Conservation (phyloP, 1,140 invertebrate genomes). For the Trichogramma pretiosum region DNA sequence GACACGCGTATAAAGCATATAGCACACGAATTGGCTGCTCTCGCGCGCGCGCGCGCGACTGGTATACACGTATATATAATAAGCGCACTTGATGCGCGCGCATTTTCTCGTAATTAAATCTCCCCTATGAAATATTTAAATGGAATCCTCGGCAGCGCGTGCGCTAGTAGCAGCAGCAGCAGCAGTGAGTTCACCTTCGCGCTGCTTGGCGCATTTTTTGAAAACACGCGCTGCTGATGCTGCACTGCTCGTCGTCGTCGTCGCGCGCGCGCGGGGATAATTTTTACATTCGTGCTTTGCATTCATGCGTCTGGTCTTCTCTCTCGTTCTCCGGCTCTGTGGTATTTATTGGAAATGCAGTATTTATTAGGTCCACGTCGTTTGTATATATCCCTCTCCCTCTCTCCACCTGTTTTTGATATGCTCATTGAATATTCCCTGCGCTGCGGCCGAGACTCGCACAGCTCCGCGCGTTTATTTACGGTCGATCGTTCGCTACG, state of each 20-base stretch:
- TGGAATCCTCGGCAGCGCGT: neutral
- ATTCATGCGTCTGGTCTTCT: conserved; percentile 44
- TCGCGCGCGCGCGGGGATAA: conserved; percentile 20
- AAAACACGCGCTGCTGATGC: too few species aligned
- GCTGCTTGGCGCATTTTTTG: too few species aligned
- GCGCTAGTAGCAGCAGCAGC: neutral
- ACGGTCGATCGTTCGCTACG: conserved; percentile 30
- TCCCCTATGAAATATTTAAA: too few species aligned
- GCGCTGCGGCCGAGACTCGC: too few species aligned
- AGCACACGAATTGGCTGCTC: too few species aligned
- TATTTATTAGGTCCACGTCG: conserved; percentile 19
- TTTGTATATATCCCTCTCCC: conserved; percentile 23
- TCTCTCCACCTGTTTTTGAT: conserved; percentile 16
- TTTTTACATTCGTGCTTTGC: conserved; percentile 18
- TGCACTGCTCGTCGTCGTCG: too few species aligned
- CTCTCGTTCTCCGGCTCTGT: too few species aligned
- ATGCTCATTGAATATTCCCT: conserved; percentile 39
- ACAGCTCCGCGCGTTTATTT: too few species aligned
- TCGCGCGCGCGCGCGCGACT: too few species aligned
- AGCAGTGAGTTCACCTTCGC: too few species aligned
- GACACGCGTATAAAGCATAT: too few species aligned
- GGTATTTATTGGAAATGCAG: conserved; percentile 40
- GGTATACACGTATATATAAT: conserved; percentile 13
- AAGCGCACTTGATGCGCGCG: too few species aligned
- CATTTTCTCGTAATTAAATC: conserved; percentile 20